phyloP scores from a whole-genome alignment of 92 coral and sea anemone genomes.

The Porites divaricata region DNA sequence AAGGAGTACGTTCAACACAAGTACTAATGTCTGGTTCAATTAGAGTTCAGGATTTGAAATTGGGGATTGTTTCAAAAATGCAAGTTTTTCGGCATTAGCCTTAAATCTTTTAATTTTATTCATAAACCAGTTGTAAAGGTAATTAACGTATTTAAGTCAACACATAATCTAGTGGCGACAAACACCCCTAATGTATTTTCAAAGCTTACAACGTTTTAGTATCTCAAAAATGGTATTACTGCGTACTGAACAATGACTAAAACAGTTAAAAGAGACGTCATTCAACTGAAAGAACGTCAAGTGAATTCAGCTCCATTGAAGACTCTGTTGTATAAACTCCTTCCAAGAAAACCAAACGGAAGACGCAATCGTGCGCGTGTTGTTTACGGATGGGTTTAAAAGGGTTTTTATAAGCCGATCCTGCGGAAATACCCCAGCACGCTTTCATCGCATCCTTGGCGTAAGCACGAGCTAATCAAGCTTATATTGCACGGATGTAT shows the following conservation, averaged over 20 bases:
- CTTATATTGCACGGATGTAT: constrained; percentile 1
- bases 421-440: background rate
- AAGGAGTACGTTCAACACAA: background rate
- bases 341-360: too few relatives aligned
- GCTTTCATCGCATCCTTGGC: background rate
- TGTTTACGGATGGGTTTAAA: background rate
- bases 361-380: background rate
- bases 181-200: too few relatives aligned
- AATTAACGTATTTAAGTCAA: background rate
- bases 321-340: too few relatives aligned
- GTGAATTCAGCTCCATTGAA: too few relatives aligned
- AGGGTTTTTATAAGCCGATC: background rate
- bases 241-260: too few relatives aligned
- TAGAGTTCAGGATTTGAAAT: background rate
- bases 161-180: background rate
- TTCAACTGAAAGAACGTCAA: too few relatives aligned
- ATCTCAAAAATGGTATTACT: too few relatives aligned
- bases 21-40: background rate
- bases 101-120: background rate
- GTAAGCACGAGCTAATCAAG: background rate
- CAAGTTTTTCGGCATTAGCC: background rate
- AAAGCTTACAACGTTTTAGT: too few relatives aligned
- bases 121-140: too few relatives aligned
- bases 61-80: background rate
- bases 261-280: too few relatives aligned